Evolutionary conservation across 2,797 vertebrate species (phyloP), one percentile per base, ranked within the genome.

Genomic region (Dermochelys coriacea): DNA sequence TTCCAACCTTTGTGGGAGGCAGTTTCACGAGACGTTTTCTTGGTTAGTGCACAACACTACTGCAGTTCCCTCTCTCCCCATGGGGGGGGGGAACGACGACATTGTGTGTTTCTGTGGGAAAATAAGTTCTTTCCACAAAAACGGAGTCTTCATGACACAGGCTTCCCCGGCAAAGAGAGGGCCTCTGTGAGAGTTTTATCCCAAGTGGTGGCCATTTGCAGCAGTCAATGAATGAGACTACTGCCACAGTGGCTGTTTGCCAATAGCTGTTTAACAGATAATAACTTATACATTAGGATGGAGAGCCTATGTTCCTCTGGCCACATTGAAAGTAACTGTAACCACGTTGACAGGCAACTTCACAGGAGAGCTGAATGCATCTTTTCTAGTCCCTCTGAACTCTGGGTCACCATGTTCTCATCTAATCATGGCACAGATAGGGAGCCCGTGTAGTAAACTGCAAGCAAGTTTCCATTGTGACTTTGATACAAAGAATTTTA

Each of bases 381-480:
- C 85, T 95, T 90, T 55, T 83, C 91, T 92, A 92, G 85, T 93
- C 52, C 81, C 61, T 78, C 47, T 82, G 95, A 86, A 77, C 27
- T 34, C n/a, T 64, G 61, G 86, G 93, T 80, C 83, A 68, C 54
- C 75, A 8, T 84, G 51, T 89, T 61, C 49, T 82, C 84, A 54
- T 10, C 19, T 80, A 71, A 64, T n/a, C 0, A 6, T 87, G 81
- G 57, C 0, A 1, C 54, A 81, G 80, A 86, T 84, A 95, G 92
- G 91, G 93, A 90, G 27, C 75, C 34, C 45, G 59, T 90, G 87
- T 87, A 93, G 50, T 41, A 83, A 87, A 88, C 83, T 89, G 82
- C 64, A 85, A 93, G 34, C 84, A 89, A 87, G 80, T 94, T 97
- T 89, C 94, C 91, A 71, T 50, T 95, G 94, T 93, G 96, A 87